phyloP scores from a whole-genome alignment of 1,140 invertebrate species.

The Zophobas atratus region DNA sequence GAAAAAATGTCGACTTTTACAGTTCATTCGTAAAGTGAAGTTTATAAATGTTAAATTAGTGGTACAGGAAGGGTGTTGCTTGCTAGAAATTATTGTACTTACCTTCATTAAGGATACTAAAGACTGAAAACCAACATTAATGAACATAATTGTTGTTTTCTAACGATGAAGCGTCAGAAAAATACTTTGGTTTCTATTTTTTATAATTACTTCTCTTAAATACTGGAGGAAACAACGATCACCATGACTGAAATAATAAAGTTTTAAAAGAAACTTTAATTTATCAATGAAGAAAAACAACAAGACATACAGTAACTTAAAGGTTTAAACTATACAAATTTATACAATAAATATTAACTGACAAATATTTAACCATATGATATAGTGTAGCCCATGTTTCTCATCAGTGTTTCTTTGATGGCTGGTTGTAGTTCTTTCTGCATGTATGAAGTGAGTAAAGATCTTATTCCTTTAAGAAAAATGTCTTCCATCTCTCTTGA shows the following conservation, averaged over 20 bases:
- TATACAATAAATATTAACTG: constrained; percentile 25
- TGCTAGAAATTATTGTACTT: too few species aligned
- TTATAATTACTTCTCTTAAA: too few species aligned
- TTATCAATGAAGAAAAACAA: constrained; percentile 12
- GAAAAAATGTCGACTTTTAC: too few species aligned
- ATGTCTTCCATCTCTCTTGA: constrained; percentile 87
- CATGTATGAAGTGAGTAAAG: constrained; percentile 86
- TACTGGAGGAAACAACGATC: too few species aligned
- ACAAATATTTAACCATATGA: constrained; percentile 76
- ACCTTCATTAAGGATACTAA: too few species aligned
- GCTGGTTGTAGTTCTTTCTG: constrained; percentile 86
- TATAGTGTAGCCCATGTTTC: constrained; percentile 87
- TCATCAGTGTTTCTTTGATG: constrained; percentile 87
- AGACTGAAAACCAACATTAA: too few species aligned
- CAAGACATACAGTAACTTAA: neutral
- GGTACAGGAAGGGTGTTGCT: too few species aligned
- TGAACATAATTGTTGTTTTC: too few species aligned
- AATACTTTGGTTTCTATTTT: too few species aligned
- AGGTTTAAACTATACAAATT: constrained; percentile 38
- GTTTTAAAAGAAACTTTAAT: constrained; percentile 11
- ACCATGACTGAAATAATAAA: neutral
- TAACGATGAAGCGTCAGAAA: too few species aligned
- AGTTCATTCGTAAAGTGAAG: too few species aligned
- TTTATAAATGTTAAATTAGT: too few species aligned
- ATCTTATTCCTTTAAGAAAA: constrained; percentile 79